Percentiles rank a stretch among this genome's conserved stretches.
phyloP scores from a whole-genome alignment of 2,888 invertebrate genomes.

The Andrena minutula region DNA sequence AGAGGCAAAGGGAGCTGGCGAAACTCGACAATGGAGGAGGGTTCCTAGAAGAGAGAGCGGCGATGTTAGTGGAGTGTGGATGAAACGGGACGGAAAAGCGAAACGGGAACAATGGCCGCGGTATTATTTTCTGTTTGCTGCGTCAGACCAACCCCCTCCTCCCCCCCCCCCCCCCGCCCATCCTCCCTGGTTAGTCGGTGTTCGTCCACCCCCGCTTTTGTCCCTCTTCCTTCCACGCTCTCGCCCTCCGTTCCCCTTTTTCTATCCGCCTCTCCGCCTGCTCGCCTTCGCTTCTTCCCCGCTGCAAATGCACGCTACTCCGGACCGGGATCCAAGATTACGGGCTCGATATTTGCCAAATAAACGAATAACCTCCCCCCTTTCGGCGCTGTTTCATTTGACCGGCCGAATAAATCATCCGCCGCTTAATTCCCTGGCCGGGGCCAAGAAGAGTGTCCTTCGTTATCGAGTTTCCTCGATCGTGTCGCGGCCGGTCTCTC shows the following conservation, averaged over 20 bases:
- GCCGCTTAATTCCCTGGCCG: slow-evolving; percentile 55
- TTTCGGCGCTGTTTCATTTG: slow-evolving; percentile 53
- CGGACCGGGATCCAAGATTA: slow-evolving; percentile 64
- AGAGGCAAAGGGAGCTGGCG: slow-evolving; percentile 61
- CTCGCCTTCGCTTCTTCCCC: slow-evolving; percentile 31
- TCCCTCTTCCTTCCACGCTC: slow-evolving; percentile 10
- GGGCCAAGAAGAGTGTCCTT: slow-evolving; percentile 8
- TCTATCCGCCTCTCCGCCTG: slow-evolving; percentile 22
- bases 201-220: slow-evolving; percentile 48
- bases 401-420: slow-evolving; percentile 66
- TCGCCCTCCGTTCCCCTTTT: slow-evolving; percentile 29
- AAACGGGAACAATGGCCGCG: slow-evolving; percentile 76
- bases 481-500: slow-evolving; percentile 32
- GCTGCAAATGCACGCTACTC: slow-evolving; percentile 27
- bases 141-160: slow-evolving; percentile 74
- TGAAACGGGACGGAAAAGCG: slow-evolving; percentile 70
- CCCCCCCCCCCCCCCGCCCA: slow-evolving; percentile 34
- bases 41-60: slow-evolving; percentile 57
- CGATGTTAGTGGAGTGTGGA: slow-evolving; percentile 66
- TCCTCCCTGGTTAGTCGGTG: slow-evolving; percentile 32
- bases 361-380: slow-evolving; percentile 60
- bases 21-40: slow-evolving; percentile 77
- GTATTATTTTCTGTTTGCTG: slow-evolving; percentile 82
- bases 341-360: slow-evolving; percentile 69
- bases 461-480: slow-evolving; percentile 43